Conservation (phyloP, 1,140 invertebrate genomes). For the Drosophila micromelanica region DNA sequence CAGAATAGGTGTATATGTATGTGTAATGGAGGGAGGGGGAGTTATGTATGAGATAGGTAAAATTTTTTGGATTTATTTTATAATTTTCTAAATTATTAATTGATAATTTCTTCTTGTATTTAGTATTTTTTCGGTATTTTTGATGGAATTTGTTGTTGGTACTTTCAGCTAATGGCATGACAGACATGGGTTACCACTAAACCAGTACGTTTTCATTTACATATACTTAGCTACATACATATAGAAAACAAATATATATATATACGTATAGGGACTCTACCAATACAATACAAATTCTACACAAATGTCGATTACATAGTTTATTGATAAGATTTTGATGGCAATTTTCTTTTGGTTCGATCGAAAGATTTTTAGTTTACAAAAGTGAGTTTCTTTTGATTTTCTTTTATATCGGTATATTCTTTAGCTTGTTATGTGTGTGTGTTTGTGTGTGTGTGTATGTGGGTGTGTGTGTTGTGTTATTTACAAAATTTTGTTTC, state of each 20-base stretch:
- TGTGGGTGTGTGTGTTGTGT: constrained; percentile 37
- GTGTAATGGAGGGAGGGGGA: constrained; percentile 5
- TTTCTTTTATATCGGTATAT: constrained; percentile 21
- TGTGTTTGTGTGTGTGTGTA: constrained; percentile 22
- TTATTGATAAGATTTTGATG: constrained; percentile 26
- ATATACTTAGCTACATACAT: constrained; percentile 38
- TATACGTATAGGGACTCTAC: constrained; percentile 23
- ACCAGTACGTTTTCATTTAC: constrained; percentile 47
- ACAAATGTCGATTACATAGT: constrained; percentile 4
- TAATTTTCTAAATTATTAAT: not conserved
- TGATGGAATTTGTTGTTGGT: not conserved
- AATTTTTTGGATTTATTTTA: constrained; percentile 9
- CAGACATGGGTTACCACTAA: constrained; percentile 49
- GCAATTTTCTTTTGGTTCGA: constrained; percentile 31
- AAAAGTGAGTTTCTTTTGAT: constrained; percentile 8
- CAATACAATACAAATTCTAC: constrained; percentile 28
- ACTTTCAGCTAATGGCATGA: constrained; percentile 20
- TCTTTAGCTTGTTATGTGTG: constrained; percentile 8
- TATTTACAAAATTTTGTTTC: constrained; percentile 66
- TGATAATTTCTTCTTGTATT: not conserved
- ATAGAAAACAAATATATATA: constrained; percentile 23
- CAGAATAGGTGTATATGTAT: constrained; percentile 60
- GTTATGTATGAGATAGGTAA: constrained; percentile 52
- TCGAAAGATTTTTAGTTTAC: constrained; percentile 41
- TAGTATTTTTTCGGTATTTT: not conserved